phyloP scores from a whole-genome alignment of 2,113 vertebrate species.

The Nyctereutes procyonoides region DNA sequence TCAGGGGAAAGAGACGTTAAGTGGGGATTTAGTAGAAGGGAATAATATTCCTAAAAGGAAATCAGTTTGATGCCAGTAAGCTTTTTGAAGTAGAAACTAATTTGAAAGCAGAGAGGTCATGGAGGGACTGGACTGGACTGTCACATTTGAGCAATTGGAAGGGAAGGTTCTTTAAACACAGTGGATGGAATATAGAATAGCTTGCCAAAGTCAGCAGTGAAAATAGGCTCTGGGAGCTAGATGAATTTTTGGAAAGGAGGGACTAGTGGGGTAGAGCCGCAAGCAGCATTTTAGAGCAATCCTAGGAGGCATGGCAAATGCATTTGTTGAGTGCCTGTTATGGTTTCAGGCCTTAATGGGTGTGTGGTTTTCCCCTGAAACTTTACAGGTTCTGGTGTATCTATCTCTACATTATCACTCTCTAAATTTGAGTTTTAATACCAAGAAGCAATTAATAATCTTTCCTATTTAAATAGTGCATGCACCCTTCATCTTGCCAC shows the following conservation, averaged over 20 bases:
- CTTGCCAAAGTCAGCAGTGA: conserved; percentile 84
- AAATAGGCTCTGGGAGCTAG: conserved; percentile 81
- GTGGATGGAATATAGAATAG: conserved; percentile 74
- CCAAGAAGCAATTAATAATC: conserved; percentile 2
- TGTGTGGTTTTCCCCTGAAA: conserved; percentile 71
- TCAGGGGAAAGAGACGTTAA: conserved; percentile 80
- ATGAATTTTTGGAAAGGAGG: conserved; percentile 80
- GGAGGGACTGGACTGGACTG: conserved; percentile 67
- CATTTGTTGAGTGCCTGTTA: conserved; percentile 64
- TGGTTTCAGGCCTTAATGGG: conserved; percentile 66
- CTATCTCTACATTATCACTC: conserved; percentile 58
- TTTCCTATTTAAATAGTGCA: conserved; percentile 41
- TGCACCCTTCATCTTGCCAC: background rate
- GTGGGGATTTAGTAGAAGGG: conserved; percentile 79
- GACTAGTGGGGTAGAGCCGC: conserved; percentile 74
- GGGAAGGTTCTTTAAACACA: conserved; percentile 74
- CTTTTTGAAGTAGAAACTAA: conserved; percentile 84
- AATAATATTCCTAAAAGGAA: conserved; percentile 86
- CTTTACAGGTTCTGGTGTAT: conserved; percentile 65
- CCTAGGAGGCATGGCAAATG: conserved; percentile 66
- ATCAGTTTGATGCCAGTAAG: conserved; percentile 84
- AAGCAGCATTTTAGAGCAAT: conserved; percentile 71
- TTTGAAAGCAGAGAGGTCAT: conserved; percentile 83
- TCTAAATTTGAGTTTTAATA: conserved; percentile 50
- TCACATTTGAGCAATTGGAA: conserved; percentile 80